Base-by-base conservation (phyloP, 1,140 invertebrate genomes). In the Cyclargus thomasi region DNA sequence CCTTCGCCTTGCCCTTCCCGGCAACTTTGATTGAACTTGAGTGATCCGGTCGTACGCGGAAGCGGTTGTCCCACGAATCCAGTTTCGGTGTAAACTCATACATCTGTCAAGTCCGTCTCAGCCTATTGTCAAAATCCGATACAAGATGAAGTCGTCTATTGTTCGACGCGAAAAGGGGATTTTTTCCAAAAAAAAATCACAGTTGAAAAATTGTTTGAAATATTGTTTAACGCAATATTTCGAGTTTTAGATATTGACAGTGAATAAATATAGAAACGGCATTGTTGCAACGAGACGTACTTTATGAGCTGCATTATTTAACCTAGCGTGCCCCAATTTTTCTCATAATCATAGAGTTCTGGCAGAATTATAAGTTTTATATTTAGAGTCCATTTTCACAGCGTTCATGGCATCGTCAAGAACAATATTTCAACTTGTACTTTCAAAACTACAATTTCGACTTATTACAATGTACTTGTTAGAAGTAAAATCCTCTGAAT, bases 151-250 rank as follows among this genome's bases (percentile, higher is more conserved):
- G 53, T 18, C 53, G 53, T 20, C 7, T 1, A 55, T 55, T 55
- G 53, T 55, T 55, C 53, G 53, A 17, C 18, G 1, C 39, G 14
- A 17, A 17, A 55, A 55, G 53, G 53, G 53, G 53, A 55, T 20
- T 20, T 55, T 55, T 55, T 8, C 53, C 53, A 55, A 55, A 47
- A 55, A 55, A 55, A 47, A 55, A 55, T 55, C 53, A 18, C 18
- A 2, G 53, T 55, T 55, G 53, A 55, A 55, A 55, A 55, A 55
- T 55, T 55, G 16, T 55, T n/a, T 55, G 16, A 29, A 53, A 11
- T 53, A 53, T 14, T 53, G n/a, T 53, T 53, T 16, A 53, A 53
- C n/a, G 47, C 47, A 17, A 53, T 17, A 55, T 55, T 55, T 55
- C 18, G 17, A 55, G 16, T 55, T 55, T 17, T 55, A 20, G 18